Evolutionary conservation across 2,888 invertebrate species (phyloP).

Genomic region (Acleris emargana): DNA sequence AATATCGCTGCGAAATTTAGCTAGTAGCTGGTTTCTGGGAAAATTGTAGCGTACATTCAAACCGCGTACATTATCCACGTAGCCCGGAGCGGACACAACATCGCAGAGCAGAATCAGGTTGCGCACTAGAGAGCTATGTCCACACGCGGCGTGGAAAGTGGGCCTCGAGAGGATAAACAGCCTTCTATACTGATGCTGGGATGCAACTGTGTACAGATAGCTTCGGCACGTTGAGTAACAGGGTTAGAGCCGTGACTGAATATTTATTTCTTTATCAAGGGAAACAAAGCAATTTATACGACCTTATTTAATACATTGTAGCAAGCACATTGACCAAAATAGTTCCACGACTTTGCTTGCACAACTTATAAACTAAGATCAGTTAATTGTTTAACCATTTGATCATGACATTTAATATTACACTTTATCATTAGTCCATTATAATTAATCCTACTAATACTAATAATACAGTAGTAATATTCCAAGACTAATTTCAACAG

Average conservation of each 20-base stretch:
- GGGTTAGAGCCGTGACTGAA: background rate
- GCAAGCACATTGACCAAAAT: too few species aligned
- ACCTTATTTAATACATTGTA: too few species aligned
- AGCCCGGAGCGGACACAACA: conserved; percentile 16
- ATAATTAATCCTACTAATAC: too few species aligned
- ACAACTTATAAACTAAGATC: too few species aligned
- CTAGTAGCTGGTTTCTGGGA: background rate
- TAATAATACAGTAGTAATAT: too few species aligned
- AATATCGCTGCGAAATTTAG: too few species aligned
- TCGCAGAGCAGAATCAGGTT: conserved; percentile 39
- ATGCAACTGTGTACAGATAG: conserved; percentile 19
- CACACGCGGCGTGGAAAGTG: conserved; percentile 44
- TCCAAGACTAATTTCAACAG: too few species aligned
- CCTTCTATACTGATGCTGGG: conserved; percentile 23
- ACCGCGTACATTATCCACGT: background rate
- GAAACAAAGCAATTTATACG: too few species aligned
- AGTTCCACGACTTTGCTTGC: too few species aligned
- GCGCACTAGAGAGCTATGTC: conserved; percentile 45
- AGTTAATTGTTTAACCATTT: too few species aligned
- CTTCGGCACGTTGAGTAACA: background rate
- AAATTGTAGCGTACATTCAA: background rate
- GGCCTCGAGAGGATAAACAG: conserved; percentile 44
- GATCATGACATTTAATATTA: too few species aligned
- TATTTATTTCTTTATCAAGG: background rate
- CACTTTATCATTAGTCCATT: too few species aligned